Conservation (phyloP, 1,140 invertebrate genomes). For the Euschistus heros region DNA sequence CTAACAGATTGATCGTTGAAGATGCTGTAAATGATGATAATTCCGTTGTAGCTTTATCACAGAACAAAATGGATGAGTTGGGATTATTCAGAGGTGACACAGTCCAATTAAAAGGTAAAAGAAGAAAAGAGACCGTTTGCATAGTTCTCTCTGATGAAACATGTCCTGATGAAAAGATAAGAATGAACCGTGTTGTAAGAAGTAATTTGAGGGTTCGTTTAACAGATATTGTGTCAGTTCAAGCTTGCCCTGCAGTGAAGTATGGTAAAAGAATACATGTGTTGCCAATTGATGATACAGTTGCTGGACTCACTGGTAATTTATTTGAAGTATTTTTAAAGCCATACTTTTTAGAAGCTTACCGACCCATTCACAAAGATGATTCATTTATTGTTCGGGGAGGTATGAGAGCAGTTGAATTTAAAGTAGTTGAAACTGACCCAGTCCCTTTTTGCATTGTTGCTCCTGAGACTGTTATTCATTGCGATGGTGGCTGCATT, state of each 20-base stretch:
- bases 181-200: constrained; percentile 95
- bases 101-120: constrained; percentile 92
- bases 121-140: constrained; percentile 94
- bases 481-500: constrained; percentile 97
- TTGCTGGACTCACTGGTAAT: constrained; percentile 95
- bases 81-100: constrained; percentile 97
- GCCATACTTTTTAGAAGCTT: constrained; percentile 98
- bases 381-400: constrained; percentile 96
- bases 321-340: constrained; percentile 98
- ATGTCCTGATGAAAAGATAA: constrained; percentile 93
- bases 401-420: constrained; percentile 97
- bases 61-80: constrained; percentile 98
- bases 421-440: constrained; percentile 98
- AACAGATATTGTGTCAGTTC: constrained; percentile 89
- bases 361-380: constrained; percentile 94
- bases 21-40: constrained; percentile 98
- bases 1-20: constrained; percentile 95
- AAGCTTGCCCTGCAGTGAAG: constrained; percentile 92
- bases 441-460: constrained; percentile 97
- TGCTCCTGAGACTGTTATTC: constrained; percentile 96
- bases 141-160: constrained; percentile 95
- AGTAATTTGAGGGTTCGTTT: constrained; percentile 95
- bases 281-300: constrained; percentile 96
- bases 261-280: constrained; percentile 98
- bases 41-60: constrained; percentile 89